These are phyloP conservation scores for Gadus macrocephalus DNA, from an alignment of 2,113 vertebrate genomes.

Conservation along the genomic window DNA sequence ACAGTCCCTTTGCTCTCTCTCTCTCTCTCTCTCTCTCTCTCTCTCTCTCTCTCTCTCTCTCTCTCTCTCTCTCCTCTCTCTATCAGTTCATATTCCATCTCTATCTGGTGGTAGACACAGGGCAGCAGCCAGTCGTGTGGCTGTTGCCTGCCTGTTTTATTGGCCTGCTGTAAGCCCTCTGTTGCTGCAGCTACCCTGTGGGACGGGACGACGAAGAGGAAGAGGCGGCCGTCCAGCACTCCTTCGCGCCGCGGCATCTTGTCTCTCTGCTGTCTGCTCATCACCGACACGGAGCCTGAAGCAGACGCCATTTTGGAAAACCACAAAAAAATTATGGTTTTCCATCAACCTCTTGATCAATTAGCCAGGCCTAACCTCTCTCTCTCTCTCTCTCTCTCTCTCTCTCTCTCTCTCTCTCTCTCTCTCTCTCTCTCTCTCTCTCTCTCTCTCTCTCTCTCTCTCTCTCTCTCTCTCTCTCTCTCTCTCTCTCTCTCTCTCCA, in stretches of 20 bases:
- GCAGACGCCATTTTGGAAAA: too few relatives aligned
- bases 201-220: too few relatives aligned
- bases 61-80: constrained; percentile 20
- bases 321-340: background rate
- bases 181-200: too few relatives aligned
- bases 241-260: too few relatives aligned
- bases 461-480: background rate
- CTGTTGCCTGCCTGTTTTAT: too few relatives aligned
- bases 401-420: background rate
- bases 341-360: constrained; percentile 11
- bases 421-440: background rate
- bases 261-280: too few relatives aligned
- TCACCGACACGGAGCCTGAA: too few relatives aligned
- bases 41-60: constrained; percentile 24
- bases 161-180: too few relatives aligned
- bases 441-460: background rate
- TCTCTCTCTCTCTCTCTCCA: constrained; percentile 2
- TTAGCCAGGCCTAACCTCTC: constrained; percentile 7
- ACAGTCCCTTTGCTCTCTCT: constrained; percentile 27
- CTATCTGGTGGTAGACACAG: background rate
- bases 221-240: too few relatives aligned
- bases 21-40: background rate
- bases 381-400: background rate
- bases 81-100: constrained; percentile 52
- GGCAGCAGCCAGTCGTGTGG: too few relatives aligned